A percentile compares a stretch with the other conserved stretches of the same genome.
These are phyloP conservation scores for Maniola hyperantus DNA, from an alignment of 2,888 invertebrate genomes.

Conservation along the genomic window DNA sequence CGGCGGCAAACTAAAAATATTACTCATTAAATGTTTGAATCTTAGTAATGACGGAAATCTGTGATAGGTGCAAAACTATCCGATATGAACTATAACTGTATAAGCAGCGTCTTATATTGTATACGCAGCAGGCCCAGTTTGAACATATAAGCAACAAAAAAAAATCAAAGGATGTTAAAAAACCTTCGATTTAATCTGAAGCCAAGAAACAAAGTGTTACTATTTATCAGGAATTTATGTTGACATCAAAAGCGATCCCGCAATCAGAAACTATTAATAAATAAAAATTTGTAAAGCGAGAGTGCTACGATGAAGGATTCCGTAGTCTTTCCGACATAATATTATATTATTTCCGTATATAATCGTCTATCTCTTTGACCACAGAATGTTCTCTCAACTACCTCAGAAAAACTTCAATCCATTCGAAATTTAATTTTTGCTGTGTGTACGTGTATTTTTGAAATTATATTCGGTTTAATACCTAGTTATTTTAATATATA, in stretches of 20 bases:
- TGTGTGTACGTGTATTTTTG: background rate
- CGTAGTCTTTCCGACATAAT: background rate
- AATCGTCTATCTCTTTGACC: too few relatives aligned
- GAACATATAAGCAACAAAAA: slow-evolving; percentile 15
- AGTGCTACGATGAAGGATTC: background rate
- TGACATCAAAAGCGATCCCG: slow-evolving; percentile 22
- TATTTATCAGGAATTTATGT: slow-evolving; percentile 25
- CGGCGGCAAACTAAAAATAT: too few relatives aligned
- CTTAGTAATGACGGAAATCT: too few relatives aligned
- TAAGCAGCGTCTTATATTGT: too few relatives aligned
- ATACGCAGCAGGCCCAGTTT: background rate
- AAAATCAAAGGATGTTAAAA: slow-evolving; percentile 21
- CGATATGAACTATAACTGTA: too few relatives aligned
- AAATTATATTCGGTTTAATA: too few relatives aligned
- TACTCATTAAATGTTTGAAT: too few relatives aligned
- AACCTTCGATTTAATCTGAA: slow-evolving; percentile 13
- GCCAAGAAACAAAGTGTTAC: slow-evolving; percentile 21
- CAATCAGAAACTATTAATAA: slow-evolving; percentile 21
- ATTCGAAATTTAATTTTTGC: background rate
- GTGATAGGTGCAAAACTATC: too few relatives aligned
- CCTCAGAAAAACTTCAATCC: too few relatives aligned
- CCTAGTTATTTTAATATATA: too few relatives aligned
- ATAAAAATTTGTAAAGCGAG: slow-evolving; percentile 4
- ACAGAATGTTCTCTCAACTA: background rate
- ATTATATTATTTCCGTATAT: too few relatives aligned